A percentile compares a stretch with the other conserved stretches of the same genome.
These are phyloP conservation scores for Aporrectodea caliginosa DNA, from an alignment of 1,140 invertebrate species.

Conservation along the genomic window DNA sequence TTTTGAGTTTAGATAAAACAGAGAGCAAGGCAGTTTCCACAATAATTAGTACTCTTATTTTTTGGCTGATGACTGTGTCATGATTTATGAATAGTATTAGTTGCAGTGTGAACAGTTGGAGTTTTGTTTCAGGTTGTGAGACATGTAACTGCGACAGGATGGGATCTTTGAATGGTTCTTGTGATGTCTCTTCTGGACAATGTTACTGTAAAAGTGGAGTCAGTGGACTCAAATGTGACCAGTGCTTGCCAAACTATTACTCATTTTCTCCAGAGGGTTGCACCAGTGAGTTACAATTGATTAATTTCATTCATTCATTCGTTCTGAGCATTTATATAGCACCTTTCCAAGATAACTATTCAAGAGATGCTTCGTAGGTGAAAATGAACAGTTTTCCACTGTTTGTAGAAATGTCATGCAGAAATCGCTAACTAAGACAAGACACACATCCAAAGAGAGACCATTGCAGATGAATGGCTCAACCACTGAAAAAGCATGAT, in stretches of 20 bases:
- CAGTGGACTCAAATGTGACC: conserved; percentile 72
- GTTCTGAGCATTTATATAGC: too few species aligned
- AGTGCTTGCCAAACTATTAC: conserved; percentile 75
- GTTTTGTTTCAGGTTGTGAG: conserved; percentile 54
- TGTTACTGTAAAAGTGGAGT: conserved; percentile 83
- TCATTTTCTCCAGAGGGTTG: conserved; percentile 79
- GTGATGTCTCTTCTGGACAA: conserved; percentile 64
- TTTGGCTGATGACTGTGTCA: too few species aligned
- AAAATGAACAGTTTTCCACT: background rate
- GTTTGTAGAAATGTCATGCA: background rate
- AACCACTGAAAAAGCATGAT: conserved; percentile 31
- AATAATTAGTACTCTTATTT: too few species aligned
- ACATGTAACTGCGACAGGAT: conserved; percentile 49
- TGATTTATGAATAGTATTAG: too few species aligned
- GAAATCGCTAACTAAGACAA: background rate
- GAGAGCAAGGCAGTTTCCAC: too few species aligned
- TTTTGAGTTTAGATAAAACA: too few species aligned
- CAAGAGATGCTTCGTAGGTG: background rate
- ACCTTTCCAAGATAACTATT: background rate
- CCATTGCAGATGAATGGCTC: conserved; percentile 80
- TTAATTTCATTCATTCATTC: background rate
- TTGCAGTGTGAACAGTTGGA: too few species aligned
- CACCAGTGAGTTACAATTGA: conserved; percentile 62
- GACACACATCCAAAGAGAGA: conserved; percentile 59
- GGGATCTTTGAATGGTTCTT: conserved; percentile 49